Base-by-base conservation (phyloP, 2,113 vertebrate genomes). In the Sardina pilchardus region DNA sequence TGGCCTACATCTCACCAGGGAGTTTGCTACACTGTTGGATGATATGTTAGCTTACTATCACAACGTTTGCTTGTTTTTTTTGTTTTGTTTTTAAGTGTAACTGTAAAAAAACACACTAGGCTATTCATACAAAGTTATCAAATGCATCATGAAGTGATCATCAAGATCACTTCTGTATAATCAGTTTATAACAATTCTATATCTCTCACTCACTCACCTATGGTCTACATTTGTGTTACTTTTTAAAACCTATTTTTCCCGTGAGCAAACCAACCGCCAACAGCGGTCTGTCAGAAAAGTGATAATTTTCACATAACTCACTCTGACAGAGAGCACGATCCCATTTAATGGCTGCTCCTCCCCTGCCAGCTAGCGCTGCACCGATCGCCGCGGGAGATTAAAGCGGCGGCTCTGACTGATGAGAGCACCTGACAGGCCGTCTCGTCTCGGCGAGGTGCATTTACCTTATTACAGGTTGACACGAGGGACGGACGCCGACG, bases 321-420 rank as follows among this genome's bases (percentile, higher is more conserved):
- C 71, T 81, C 19, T 36, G 82, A 87, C 83, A 87, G 86, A 78
- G 83, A 82, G 59, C 86, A 53, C 3, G 63, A 85, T 85, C 87
- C 81, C 87, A 88, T 88, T 85, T 83, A 85, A 59, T 48, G 10
- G 30, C 71, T 12, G 4, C 12, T 14, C 30, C 71, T 78, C 71
- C 71, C 81, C 24, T 87, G 82, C 59, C 50, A 63, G 42, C 81
- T n/a, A 63, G 59, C 19, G 45, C 45, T 30, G 45, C 19, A 26
- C 56, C 85, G 84, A 7, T 47, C 30, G 47, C 30, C 5, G 71
- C 36, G 30, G 4, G 14, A 12, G 63, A 67, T 67, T 67, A 67
- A 30, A 67, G 63, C 59, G 26, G 26, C 1, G 9, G 24, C 59
- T n/a, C 10, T 30, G 59, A 24, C 26, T 12, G 63, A 71, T 30